Conservation (phyloP, 2,113 vertebrate species). For the Hypomesus transpacificus region DNA sequence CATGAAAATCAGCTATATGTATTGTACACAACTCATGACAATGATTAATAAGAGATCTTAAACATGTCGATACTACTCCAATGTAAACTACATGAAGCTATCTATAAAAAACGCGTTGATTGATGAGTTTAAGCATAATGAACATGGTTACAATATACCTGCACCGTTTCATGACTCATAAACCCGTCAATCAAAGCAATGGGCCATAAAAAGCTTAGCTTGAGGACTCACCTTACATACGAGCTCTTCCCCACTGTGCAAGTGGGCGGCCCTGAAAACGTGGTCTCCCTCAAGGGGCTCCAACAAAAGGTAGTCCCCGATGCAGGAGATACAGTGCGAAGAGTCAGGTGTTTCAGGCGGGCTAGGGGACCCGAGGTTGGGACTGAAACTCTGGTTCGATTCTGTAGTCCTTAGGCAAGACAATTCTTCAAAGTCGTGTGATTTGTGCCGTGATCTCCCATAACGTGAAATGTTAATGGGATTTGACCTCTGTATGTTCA, state of each 20-base stretch:
- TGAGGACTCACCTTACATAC: constrained; percentile 89
- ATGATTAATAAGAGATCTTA: too few species aligned
- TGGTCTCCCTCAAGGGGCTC: constrained; percentile 98
- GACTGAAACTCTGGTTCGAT: constrained; percentile 93
- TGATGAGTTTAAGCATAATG: neutral
- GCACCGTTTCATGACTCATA: neutral
- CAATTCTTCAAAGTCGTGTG: constrained; percentile 95
- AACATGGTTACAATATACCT: neutral
- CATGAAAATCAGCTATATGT: too few species aligned
- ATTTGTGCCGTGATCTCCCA: constrained; percentile 98
- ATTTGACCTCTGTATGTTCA: constrained; percentile 99
- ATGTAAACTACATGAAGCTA: too few species aligned
- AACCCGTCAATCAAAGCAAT: neutral
- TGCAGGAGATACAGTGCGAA: constrained; percentile 97
- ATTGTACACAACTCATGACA: too few species aligned
- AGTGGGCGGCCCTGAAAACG: constrained; percentile 94
- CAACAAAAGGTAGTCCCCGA: constrained; percentile 98
- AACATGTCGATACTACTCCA: too few species aligned
- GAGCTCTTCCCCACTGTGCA: constrained; percentile 97
- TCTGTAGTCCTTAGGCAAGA: constrained; percentile 92
- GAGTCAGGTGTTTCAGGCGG: constrained; percentile 98
- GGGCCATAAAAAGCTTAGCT: neutral
- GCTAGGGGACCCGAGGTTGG: constrained; percentile 96
- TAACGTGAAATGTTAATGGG: constrained; percentile 98
- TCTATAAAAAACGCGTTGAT: neutral